Evolutionary conservation across 2,797 vertebrate genomes (phyloP).

Genomic region (Crax fasciolata): DNA sequence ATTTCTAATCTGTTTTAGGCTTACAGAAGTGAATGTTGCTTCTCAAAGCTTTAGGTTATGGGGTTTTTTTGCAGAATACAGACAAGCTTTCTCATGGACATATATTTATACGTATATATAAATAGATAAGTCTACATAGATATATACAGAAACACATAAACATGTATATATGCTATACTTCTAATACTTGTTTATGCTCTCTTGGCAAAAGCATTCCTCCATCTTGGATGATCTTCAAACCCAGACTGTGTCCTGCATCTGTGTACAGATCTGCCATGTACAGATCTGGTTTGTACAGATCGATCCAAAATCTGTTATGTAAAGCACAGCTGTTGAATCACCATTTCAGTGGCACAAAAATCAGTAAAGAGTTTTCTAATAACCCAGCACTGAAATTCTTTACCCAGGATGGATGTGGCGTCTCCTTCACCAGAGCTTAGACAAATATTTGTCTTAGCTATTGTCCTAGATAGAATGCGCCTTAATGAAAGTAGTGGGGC

Average conservation of each 20-base stretch:
- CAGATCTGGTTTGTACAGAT: too few species aligned
- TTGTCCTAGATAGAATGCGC: fast-evolving
- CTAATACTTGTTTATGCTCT: background rate
- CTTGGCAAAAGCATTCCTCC: background rate
- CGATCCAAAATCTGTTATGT: fast-evolving
- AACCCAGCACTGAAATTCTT: background rate
- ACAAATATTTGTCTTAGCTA: background rate
- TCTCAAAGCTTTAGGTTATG: background rate
- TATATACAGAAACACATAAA: background rate
- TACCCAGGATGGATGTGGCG: background rate
- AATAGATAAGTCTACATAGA: background rate
- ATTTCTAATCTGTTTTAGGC: background rate
- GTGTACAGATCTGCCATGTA: too few species aligned
- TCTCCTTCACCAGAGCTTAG: background rate
- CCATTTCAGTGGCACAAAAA: fast-evolving
- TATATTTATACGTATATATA: background rate
- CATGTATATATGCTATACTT: background rate
- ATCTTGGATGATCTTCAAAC: background rate
- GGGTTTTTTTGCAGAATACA: background rate
- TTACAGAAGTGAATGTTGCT: background rate
- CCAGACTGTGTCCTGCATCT: background rate
- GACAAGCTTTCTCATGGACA: fast-evolving
- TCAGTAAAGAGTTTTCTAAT: fast-evolving
- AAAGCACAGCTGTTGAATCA: background rate
- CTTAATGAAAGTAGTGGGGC: background rate